Percentiles rank a stretch among this genome's conserved stretches.
Evolutionary conservation across 1,140 invertebrate species (phyloP).

Genomic region (Listronotus oregonensis): DNA sequence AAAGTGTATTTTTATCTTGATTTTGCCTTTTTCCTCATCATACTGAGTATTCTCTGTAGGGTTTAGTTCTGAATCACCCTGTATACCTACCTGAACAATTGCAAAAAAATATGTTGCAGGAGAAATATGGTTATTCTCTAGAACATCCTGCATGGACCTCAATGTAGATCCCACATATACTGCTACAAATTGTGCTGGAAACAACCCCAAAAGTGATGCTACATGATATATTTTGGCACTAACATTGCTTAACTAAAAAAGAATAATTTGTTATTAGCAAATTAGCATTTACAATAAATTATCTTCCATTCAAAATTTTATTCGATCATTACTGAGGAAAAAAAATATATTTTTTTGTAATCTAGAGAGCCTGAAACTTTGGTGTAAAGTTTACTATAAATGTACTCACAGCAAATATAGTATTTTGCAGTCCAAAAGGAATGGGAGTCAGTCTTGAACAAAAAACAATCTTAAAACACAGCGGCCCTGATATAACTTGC

Average conservation of each 20-base stretch:
- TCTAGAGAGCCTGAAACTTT: too few species aligned
- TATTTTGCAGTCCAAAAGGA: constrained; percentile 91
- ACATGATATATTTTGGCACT: constrained; percentile 73
- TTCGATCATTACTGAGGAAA: too few species aligned
- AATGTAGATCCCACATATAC: constrained; percentile 85
- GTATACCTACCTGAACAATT: constrained; percentile 67
- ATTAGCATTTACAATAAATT: too few species aligned
- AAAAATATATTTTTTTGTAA: too few species aligned
- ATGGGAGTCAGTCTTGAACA: constrained; percentile 86
- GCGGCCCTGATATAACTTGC: constrained; percentile 78
- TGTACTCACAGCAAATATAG: constrained; percentile 84
- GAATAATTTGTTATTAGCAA: background rate
- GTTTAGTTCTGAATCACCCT: too few species aligned
- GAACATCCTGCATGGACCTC: constrained; percentile 85
- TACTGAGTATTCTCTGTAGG: too few species aligned
- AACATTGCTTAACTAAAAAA: constrained; percentile 76
- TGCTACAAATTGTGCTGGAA: constrained; percentile 83
- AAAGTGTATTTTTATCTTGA: too few species aligned
- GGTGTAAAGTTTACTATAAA: background rate
- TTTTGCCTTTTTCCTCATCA: too few species aligned
- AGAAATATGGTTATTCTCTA: constrained; percentile 74
- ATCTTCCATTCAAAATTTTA: background rate
- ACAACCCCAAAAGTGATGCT: constrained; percentile 77
- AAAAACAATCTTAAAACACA: constrained; percentile 83
- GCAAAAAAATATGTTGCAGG: constrained; percentile 74